Conservation (phyloP, 2,797 vertebrate genomes). For the Xenopus petersii region DNA sequence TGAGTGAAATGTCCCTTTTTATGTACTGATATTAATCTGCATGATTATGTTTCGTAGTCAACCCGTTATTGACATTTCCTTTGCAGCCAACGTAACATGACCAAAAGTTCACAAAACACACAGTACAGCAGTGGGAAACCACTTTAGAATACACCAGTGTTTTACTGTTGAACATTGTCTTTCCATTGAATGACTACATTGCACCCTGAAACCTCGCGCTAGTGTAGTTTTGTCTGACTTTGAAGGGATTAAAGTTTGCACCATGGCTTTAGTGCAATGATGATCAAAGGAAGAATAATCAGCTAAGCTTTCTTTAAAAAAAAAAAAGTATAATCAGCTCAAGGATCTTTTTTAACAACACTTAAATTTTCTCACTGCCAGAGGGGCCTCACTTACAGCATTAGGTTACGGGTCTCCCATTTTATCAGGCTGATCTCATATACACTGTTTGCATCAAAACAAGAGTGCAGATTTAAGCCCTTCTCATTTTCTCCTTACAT, state of each 20-base stretch:
- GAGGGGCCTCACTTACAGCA: neutral
- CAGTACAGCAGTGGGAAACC: too few species aligned
- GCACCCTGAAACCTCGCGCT: too few species aligned
- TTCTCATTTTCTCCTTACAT: neutral
- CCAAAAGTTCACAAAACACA: too few species aligned
- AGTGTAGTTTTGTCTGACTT: neutral
- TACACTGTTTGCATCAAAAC: neutral
- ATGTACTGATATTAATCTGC: too few species aligned
- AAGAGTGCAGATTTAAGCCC: neutral
- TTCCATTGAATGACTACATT: too few species aligned
- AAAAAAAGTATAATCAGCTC: conserved; percentile 1
- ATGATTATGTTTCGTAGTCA: too few species aligned
- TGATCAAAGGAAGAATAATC: conserved; percentile 29
- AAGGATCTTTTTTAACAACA: conserved; percentile 18
- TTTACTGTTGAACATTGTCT: too few species aligned
- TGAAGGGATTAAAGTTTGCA: conserved; percentile 15
- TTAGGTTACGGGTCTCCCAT: neutral
- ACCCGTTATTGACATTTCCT: too few species aligned
- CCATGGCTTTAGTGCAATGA: conserved; percentile 3
- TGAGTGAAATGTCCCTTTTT: too few species aligned
- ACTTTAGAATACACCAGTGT: too few species aligned
- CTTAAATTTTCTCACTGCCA: conserved; percentile 5
- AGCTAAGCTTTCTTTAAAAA: neutral
- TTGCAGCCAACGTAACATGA: too few species aligned
- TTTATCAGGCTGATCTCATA: neutral